Percentiles rank a stretch among this genome's conserved stretches.
Conservation (phyloP, 2,113 vertebrate genomes). For the Calypte anna region DNA sequence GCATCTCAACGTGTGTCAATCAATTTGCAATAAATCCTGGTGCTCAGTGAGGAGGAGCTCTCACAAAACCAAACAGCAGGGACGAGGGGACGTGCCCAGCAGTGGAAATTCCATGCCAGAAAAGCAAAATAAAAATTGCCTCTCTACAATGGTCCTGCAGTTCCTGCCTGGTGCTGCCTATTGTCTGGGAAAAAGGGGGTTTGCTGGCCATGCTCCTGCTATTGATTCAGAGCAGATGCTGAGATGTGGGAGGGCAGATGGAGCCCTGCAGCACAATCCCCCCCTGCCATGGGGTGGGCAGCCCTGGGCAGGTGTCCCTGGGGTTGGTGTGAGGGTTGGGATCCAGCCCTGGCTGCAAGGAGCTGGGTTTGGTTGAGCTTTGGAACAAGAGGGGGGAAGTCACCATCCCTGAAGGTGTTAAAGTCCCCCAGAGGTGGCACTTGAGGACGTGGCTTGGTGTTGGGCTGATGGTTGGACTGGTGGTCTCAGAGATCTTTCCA, state of each 20-base stretch:
- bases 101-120: neutral
- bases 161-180: neutral
- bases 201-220: neutral
- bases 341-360: fast-evolving
- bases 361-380: neutral
- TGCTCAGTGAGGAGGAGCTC: neutral
- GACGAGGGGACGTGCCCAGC: neutral
- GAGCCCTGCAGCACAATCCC: neutral
- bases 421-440: too few relatives aligned
- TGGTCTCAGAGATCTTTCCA: too few relatives aligned
- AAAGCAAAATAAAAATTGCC: neutral
- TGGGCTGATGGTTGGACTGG: too few relatives aligned
- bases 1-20: neutral
- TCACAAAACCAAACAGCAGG: neutral
- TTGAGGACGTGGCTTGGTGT: too few relatives aligned
- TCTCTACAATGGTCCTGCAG: neutral
- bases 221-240: conserved; percentile 29
- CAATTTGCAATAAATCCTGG: neutral
- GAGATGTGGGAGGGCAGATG: conserved; percentile 24
- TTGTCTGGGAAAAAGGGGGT: neutral
- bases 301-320: neutral
- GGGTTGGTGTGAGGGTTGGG: neutral
- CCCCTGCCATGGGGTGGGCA: neutral
- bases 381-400: too few relatives aligned
- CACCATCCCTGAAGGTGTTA: too few relatives aligned